Evolutionary conservation across 1,140 invertebrate genomes (phyloP), one percentile per base, ranked within the genome.

Genomic region (Steinernema feltiae): DNA sequence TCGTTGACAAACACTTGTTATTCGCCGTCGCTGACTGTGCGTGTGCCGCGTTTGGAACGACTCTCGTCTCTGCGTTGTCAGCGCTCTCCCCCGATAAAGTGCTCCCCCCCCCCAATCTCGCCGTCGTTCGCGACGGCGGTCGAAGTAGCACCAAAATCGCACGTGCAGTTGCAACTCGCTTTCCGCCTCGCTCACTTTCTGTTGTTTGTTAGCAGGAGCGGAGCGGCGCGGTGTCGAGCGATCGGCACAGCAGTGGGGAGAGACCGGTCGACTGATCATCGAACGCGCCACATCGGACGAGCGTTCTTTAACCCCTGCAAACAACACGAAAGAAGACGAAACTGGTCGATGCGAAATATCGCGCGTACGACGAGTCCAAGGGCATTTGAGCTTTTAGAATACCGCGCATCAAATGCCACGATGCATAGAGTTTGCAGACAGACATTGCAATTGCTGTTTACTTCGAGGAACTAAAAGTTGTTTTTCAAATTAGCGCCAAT

Each of bases 341-440:
- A 63, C 53, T 63, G 53, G 53, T 63, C 53, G 53, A 27, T 63
- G n/a, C n/a, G n/a, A n/a, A n/a, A n/a, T n/a, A n/a, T n/a, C n/a
- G 53, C 35, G 35, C 35, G 7, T 41, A 27, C 53, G 53, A 63
- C 7, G 53, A 63, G 53, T 63, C 53, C 53, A 63, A 63, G 53
- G 53, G 53, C 53, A 63, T 27, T 27, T 63, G 2, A 63, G 35
- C 35, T 41, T 41, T 41, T n/a, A n/a, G n/a, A n/a, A n/a, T n/a
- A n/a, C n/a, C n/a, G n/a, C n/a, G n/a, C n/a, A n/a, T n/a, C n/a
- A n/a, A n/a, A n/a, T n/a, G n/a, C n/a, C n/a, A n/a, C n/a, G n/a
- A n/a, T n/a, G n/a, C n/a, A n/a, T n/a, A n/a, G n/a, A n/a, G n/a
- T n/a, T n/a, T n/a, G n/a, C n/a, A n/a, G n/a, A n/a, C n/a, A n/a